These are phyloP conservation scores for Globia sparganii DNA, from an alignment of 2,888 invertebrate species.

Conservation along the genomic window DNA sequence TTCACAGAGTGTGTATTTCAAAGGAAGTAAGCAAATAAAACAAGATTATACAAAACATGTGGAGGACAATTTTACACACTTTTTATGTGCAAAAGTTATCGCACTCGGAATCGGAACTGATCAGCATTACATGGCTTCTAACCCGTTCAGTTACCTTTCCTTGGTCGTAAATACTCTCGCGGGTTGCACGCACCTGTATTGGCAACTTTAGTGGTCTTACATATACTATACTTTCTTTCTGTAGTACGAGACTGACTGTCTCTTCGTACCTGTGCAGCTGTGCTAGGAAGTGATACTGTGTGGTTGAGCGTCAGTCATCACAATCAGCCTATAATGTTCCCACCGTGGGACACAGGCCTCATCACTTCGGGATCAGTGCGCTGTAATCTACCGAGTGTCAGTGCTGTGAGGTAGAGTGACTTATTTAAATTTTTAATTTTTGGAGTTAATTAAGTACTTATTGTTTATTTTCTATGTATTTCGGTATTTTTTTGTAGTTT, in stretches of 20 bases:
- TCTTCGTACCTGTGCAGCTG: conserved; percentile 3
- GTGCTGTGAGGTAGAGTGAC: not conserved
- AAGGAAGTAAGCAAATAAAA: not conserved
- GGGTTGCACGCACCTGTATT: conserved; percentile 47
- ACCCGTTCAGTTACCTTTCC: conserved; percentile 25
- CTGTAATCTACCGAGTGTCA: not conserved
- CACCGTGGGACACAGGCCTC: too few relatives aligned
- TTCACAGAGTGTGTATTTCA: too few relatives aligned
- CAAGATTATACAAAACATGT: not conserved
- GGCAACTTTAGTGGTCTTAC: conserved; percentile 51
- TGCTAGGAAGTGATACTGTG: not conserved
- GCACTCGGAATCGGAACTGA: conserved; percentile 9
- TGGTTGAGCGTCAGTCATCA: not conserved
- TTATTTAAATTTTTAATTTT: not conserved
- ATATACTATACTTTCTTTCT: too few relatives aligned
- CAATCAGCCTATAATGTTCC: too few relatives aligned
- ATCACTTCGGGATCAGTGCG: too few relatives aligned
- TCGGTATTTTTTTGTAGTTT: not conserved
- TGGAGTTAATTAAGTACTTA: not conserved
- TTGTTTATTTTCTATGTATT: not conserved
- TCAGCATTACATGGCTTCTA: conserved; percentile 6
- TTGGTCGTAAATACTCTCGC: conserved; percentile 52
- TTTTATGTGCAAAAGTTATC: conserved; percentile 14
- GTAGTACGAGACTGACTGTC: conserved; percentile 2
- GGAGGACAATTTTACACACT: not conserved